A percentile compares a stretch with the other conserved stretches of the same genome.
Evolutionary conservation across 2,113 vertebrate genomes (phyloP).

Genomic region (Pelecanoides urinatrix): DNA sequence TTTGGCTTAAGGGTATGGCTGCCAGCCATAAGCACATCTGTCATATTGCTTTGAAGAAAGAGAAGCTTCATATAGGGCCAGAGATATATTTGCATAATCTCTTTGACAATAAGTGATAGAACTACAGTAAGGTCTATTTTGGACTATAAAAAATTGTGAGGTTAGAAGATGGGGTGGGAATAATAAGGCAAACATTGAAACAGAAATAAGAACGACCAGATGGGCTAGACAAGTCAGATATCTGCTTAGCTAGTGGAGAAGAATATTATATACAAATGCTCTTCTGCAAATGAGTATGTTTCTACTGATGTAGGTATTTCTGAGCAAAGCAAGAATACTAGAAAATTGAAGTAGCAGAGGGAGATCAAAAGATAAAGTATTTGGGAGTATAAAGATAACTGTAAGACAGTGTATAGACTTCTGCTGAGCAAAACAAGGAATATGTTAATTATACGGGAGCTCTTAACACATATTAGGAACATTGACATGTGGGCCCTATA

Average conservation of each 20-base stretch:
- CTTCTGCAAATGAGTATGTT: background rate
- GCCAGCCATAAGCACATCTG: conserved; percentile 11
- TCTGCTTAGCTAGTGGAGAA: background rate
- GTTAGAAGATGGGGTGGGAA: background rate
- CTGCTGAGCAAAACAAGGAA: background rate
- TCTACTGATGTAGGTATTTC: background rate
- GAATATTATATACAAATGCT: background rate
- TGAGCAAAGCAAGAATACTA: background rate
- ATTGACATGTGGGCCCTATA: accelerated
- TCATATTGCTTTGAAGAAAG: conserved; percentile 28
- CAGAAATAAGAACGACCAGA: background rate
- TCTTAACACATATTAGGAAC: background rate
- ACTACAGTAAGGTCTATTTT: background rate
- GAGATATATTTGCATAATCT: conserved; percentile 34
- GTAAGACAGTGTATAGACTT: background rate
- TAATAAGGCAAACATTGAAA: background rate
- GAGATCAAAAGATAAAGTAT: background rate
- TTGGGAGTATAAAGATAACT: background rate
- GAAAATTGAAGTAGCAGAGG: background rate
- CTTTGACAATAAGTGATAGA: conserved; percentile 28
- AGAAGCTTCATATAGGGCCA: background rate
- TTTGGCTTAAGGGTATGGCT: conserved; percentile 28
- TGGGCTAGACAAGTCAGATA: background rate
- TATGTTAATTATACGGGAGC: background rate
- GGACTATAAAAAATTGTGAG: background rate